Conservation (phyloP, 2,888 invertebrate genomes). For the Seladonia tumulorum region DNA sequence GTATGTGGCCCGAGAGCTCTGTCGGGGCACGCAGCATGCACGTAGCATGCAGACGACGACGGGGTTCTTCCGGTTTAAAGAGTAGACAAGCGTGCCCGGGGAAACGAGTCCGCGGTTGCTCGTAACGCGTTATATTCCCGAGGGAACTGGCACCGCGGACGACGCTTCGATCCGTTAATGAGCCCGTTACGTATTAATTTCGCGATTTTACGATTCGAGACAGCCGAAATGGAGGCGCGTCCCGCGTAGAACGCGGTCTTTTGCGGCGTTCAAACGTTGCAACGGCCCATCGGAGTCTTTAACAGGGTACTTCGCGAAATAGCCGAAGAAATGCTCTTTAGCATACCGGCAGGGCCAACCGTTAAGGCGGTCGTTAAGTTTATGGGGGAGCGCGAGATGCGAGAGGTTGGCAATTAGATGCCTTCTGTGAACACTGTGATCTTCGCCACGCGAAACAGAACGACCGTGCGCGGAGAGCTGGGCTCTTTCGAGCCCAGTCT, state of each 20-base stretch:
- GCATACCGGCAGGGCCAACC: conserved; percentile 78
- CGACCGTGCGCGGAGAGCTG: conserved; percentile 50
- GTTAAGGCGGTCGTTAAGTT: conserved; percentile 82
- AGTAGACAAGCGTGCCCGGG: not conserved
- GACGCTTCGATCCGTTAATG: conserved; percentile 22
- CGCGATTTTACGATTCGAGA: conserved; percentile 36
- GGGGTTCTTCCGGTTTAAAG: not conserved
- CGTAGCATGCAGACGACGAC: not conserved
- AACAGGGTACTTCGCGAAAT: conserved; percentile 77
- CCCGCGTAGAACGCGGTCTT: conserved; percentile 50
- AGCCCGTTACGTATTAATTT: conserved; percentile 38
- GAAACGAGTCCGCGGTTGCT: not conserved
- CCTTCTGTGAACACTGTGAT: conserved; percentile 80
- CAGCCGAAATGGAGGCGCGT: conserved; percentile 33
- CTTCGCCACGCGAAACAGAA: conserved; percentile 79
- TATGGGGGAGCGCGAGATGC: conserved; percentile 80
- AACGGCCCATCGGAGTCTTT: conserved; percentile 75
- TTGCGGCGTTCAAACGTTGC: conserved; percentile 60
- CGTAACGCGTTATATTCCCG: not conserved
- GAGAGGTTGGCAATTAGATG: conserved; percentile 80
- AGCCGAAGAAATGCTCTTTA: conserved; percentile 75
- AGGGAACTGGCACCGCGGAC: not conserved
- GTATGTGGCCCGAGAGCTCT: conserved; percentile 26
- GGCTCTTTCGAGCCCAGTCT: conserved; percentile 24
- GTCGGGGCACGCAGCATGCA: conserved; percentile 34